Percentiles rank a stretch among this genome's conserved stretches.
phyloP scores from a whole-genome alignment of 2,797 vertebrate species.

The Alauda arvensis region DNA sequence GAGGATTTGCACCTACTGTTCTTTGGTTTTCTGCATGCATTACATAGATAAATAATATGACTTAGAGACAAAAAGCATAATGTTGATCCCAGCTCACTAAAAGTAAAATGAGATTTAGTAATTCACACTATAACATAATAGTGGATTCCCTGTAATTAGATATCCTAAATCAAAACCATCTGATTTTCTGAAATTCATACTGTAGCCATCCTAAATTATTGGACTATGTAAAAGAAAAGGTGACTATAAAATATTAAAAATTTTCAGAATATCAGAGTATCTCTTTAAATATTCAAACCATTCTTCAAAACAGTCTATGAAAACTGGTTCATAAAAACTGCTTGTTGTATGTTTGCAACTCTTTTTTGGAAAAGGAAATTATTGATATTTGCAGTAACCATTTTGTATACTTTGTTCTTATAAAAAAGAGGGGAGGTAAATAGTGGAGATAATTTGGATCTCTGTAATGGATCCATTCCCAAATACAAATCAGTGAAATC shows the following conservation, averaged over 20 bases:
- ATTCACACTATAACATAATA: not conserved
- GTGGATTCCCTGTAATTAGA: not conserved
- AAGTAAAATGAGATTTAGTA: not conserved
- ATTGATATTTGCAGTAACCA: not conserved
- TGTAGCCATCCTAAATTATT: not conserved
- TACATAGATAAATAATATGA: not conserved
- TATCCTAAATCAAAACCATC: not conserved
- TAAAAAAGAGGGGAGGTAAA: not conserved
- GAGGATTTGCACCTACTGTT: not conserved
- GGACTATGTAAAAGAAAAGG: not conserved
- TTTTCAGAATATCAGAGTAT: not conserved
- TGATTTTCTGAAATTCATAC: not conserved
- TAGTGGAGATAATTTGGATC: not conserved
- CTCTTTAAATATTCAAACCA: not conserved
- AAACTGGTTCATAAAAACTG: not conserved
- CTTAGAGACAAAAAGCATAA: not conserved
- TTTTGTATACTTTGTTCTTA: not conserved
- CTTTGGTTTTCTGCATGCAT: not conserved
- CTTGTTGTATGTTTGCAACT: not conserved
- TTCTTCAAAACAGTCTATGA: not conserved
- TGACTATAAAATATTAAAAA: not conserved
- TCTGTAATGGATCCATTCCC: not conserved
- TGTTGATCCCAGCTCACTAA: not conserved
- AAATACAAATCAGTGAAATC: not conserved
- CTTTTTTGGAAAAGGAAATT: not conserved